Percentiles rank a stretch among this genome's conserved stretches.
Conservation (phyloP, 2,888 invertebrate genomes). For the Xestoiulus laeticollis region DNA sequence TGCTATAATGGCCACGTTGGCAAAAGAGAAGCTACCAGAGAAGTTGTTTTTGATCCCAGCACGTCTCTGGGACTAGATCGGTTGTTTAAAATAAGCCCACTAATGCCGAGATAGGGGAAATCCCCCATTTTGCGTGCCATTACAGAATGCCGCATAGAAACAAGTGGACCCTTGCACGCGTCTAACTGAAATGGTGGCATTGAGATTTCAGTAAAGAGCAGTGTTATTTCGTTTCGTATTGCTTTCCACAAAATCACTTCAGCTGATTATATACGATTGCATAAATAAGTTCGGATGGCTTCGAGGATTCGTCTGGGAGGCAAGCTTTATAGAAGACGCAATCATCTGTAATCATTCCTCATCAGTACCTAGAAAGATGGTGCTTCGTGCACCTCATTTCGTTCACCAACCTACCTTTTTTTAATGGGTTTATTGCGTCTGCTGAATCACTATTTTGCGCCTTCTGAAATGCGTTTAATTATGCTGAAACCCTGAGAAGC, state of each 20-base stretch:
- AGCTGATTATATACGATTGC: not conserved
- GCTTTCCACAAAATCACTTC: not conserved
- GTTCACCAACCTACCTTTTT: not conserved
- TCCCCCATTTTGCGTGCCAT: no score
- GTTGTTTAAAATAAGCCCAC: no score
- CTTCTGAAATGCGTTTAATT: not conserved
- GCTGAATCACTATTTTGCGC: not conserved
- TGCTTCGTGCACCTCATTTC: not conserved
- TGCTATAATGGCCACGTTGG: no score
- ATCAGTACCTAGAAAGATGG: not conserved
- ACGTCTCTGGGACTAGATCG: no score
- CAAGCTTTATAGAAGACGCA: no score
- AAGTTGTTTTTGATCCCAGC: no score
- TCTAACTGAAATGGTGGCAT: no score
- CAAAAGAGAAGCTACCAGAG: no score
- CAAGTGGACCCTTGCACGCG: no score
- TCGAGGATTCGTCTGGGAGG: not conserved
- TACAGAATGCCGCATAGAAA: no score
- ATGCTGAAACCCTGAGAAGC: not conserved
- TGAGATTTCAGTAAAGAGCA: not conserved
- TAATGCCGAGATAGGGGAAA: no score
- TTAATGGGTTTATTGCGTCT: conserved; percentile 21
- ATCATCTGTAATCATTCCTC: not conserved
- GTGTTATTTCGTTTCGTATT: not conserved
- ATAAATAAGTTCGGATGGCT: not conserved